These are phyloP conservation scores for Bolinopsis microptera DNA, from an alignment of 37 sponge, comb jelly and placozoan genomes.

Conservation along the genomic window DNA sequence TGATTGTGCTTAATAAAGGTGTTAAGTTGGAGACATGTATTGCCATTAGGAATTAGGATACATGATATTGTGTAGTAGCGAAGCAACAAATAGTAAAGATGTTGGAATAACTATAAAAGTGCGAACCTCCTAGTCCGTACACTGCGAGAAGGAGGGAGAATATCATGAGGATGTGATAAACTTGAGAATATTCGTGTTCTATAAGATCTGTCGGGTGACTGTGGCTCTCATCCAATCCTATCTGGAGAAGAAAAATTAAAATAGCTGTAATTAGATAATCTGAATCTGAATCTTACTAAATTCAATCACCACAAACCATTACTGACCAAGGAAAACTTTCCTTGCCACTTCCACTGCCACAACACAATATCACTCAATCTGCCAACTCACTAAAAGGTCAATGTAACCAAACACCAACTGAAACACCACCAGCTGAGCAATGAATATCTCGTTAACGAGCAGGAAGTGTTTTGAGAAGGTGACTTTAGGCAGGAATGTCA, in stretches of 20 bases:
- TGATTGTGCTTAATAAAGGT: not conserved
- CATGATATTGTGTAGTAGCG: no score
- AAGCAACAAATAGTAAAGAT: no score
- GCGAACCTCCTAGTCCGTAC: conserved; percentile 20
- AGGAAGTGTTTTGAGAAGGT: not conserved
- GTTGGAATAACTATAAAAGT: no score
- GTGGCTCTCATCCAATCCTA: conserved; percentile 23
- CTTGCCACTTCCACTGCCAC: no score
- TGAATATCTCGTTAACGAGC: not conserved
- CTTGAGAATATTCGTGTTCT: not conserved
- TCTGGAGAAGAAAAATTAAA: not conserved
- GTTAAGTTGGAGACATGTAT: no score
- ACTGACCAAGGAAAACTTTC: no score
- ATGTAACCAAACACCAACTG: not conserved
- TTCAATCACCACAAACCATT: no score
- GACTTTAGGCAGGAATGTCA: not conserved
- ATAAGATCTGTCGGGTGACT: not conserved
- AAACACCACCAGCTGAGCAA: not conserved
- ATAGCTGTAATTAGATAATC: no score
- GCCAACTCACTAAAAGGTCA: not conserved
- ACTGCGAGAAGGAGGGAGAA: conserved; percentile 2
- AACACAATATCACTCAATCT: no score
- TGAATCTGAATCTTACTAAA: no score
- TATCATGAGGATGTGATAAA: not conserved
- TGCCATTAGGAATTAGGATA: no score